Evolutionary conservation across 1,140 invertebrate genomes (phyloP).

Genomic region (Orchestia grillus): DNA sequence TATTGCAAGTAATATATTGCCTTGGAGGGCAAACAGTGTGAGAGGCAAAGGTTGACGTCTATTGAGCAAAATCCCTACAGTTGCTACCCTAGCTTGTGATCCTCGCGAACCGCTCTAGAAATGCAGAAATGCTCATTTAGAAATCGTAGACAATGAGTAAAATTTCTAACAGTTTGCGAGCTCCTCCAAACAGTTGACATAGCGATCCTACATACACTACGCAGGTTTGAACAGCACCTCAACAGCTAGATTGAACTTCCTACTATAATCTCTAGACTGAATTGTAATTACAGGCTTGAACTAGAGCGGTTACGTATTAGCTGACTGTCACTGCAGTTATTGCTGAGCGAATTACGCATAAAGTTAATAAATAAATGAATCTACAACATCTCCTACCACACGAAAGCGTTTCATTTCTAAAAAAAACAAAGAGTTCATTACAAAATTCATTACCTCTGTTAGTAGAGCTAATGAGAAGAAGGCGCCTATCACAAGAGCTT

Average conservation of each 20-base stretch:
- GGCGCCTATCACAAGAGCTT: not conserved
- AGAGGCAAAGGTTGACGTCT: conserved; percentile 15
- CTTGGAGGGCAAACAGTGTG: not conserved
- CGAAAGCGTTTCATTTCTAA: not conserved
- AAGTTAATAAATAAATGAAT: not conserved
- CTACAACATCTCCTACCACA: not conserved
- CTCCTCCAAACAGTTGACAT: not conserved
- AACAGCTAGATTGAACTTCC: not conserved
- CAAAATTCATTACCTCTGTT: not conserved
- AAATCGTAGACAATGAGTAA: not conserved
- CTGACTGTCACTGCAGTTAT: not conserved
- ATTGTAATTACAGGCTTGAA: not conserved
- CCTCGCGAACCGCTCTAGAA: not conserved
- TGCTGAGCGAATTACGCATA: not conserved
- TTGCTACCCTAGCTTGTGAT: not conserved
- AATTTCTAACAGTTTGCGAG: not conserved
- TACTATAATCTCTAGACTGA: not conserved
- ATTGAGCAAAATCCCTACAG: conserved; percentile 30
- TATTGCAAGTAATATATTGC: not conserved
- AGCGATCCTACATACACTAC: not conserved
- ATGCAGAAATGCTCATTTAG: not conserved
- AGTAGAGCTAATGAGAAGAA: not conserved
- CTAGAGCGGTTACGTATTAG: not conserved
- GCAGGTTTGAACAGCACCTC: not conserved
- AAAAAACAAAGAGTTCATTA: not conserved